These are phyloP conservation scores for Catocala fraxini DNA, from an alignment of 2,888 invertebrate species.

Conservation along the genomic window DNA sequence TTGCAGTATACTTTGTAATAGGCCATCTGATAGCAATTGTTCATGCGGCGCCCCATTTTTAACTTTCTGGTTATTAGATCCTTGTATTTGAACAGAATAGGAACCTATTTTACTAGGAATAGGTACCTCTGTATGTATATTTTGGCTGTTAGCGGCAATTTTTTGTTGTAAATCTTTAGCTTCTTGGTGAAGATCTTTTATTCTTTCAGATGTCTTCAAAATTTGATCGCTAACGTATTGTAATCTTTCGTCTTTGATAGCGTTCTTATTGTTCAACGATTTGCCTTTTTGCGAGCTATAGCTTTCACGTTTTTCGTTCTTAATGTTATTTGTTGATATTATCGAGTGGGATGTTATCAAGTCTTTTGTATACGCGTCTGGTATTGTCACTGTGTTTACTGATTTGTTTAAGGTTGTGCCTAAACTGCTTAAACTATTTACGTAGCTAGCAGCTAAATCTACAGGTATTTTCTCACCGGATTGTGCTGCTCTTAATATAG, in stretches of 20 bases:
- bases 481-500: slow-evolving; percentile 80
- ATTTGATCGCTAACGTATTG: slow-evolving; percentile 77
- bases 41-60: slow-evolving; percentile 89
- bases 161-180: slow-evolving; percentile 78
- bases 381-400: slow-evolving; percentile 65
- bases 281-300: slow-evolving; percentile 68
- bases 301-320: slow-evolving; percentile 59
- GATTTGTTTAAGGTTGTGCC: slow-evolving; percentile 83
- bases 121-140: slow-evolving; percentile 56
- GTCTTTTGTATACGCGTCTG: slow-evolving; percentile 69
- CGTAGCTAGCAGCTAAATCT: slow-evolving; percentile 83
- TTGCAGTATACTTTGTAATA: slow-evolving; percentile 93
- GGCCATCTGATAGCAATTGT: slow-evolving; percentile 92
- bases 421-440: slow-evolving; percentile 84
- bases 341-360: slow-evolving; percentile 71
- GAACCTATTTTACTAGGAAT: slow-evolving; percentile 83
- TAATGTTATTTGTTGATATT: slow-evolving; percentile 62
- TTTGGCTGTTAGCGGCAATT: slow-evolving; percentile 68
- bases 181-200: slow-evolving; percentile 74
- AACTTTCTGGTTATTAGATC: slow-evolving; percentile 85
- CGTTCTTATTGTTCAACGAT: slow-evolving; percentile 67
- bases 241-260: slow-evolving; percentile 65
- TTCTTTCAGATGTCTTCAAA: slow-evolving; percentile 76
- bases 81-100: slow-evolving; percentile 93
- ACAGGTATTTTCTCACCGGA: slow-evolving; percentile 79